phyloP scores from a whole-genome alignment of 2,797 vertebrate genomes.

The Triplophysa bombifrons region DNA sequence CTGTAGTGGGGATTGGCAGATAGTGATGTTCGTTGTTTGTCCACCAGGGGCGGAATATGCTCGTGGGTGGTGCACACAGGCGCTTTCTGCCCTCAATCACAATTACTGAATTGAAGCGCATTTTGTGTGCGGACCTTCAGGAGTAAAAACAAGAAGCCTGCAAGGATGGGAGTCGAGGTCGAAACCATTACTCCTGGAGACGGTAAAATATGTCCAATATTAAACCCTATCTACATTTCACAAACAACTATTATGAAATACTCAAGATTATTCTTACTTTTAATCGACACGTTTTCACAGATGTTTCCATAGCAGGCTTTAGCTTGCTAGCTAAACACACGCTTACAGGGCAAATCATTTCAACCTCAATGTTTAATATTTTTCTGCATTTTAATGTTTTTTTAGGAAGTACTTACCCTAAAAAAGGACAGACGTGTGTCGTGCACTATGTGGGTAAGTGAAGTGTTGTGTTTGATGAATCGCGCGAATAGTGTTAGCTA shows the following conservation, averaged over 20 bases:
- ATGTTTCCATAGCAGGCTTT: conserved; percentile 59
- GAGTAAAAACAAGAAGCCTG: conserved; percentile 42
- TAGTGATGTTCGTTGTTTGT: neutral
- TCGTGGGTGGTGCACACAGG: neutral
- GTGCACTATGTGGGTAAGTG: conserved; percentile 97
- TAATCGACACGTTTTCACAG: conserved; percentile 8
- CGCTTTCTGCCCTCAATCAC: conserved; percentile 47
- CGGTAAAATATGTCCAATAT: conserved; percentile 74
- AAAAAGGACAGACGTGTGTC: conserved; percentile 93
- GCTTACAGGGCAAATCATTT: neutral
- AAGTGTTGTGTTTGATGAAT: conserved; percentile 1
- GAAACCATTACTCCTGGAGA: conserved; percentile 90
- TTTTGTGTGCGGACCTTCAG: conserved; percentile 44
- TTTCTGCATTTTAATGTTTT: conserved; percentile 21
- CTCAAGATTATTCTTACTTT: neutral
- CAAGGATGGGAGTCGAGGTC: conserved; percentile 88
- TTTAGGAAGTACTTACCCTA: conserved; percentile 93
- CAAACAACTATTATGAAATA: neutral
- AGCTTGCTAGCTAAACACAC: conserved; percentile 38
- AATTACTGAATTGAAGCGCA: conserved; percentile 42
- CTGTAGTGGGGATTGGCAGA: neutral
- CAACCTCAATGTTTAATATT: neutral
- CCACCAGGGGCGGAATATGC: conserved; percentile 40
- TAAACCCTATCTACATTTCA: neutral
- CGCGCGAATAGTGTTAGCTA: conserved; percentile 23